Conservation (phyloP, 2,113 vertebrate genomes). For the Lophius piscatorius region DNA sequence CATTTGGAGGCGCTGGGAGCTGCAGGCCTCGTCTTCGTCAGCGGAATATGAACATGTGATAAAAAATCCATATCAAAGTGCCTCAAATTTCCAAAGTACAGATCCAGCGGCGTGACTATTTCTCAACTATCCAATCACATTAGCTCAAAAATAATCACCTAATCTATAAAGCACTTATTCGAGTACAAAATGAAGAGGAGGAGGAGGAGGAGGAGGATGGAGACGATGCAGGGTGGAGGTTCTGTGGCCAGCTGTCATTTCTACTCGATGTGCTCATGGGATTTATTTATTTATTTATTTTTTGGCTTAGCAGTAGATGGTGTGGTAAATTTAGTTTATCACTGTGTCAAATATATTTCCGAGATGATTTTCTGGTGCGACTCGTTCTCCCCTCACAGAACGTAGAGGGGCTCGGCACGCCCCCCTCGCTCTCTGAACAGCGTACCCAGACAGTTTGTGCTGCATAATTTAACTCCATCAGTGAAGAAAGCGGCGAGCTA, state of each 20-base stretch:
- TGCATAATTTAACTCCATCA: slow-evolving; percentile 78
- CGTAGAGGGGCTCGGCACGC: slow-evolving; percentile 11
- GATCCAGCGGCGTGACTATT: slow-evolving; percentile 19
- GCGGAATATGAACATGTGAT: slow-evolving; percentile 40
- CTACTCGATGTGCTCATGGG: slow-evolving; percentile 3
- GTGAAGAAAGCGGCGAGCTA: slow-evolving; percentile 58
- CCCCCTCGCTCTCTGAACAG: slow-evolving; percentile 58
- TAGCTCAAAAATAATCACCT: slow-evolving; percentile 18
- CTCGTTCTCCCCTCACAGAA: slow-evolving; percentile 47
- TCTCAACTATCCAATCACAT: slow-evolving; percentile 13
- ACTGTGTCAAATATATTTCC: slow-evolving; percentile 59
- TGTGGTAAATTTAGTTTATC: slow-evolving; percentile 53
- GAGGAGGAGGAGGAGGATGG: neutral
- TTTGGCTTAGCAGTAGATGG: slow-evolving; percentile 11
- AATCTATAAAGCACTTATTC: slow-evolving; percentile 34
- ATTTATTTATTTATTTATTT: neutral
- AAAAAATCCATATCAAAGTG: slow-evolving; percentile 40
- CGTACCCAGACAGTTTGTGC: slow-evolving; percentile 70
- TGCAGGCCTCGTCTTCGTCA: too few species aligned
- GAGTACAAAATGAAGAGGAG: neutral
- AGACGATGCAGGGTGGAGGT: slow-evolving; percentile 2
- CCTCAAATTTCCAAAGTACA: slow-evolving; percentile 47
- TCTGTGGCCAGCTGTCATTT: neutral
- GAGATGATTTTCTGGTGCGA: slow-evolving; percentile 60
- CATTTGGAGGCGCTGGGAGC: too few species aligned